Evolutionary conservation across 2,797 vertebrate species (phyloP), one percentile per base, ranked within the genome.

Genomic region (Bovichtus variegatus): DNA sequence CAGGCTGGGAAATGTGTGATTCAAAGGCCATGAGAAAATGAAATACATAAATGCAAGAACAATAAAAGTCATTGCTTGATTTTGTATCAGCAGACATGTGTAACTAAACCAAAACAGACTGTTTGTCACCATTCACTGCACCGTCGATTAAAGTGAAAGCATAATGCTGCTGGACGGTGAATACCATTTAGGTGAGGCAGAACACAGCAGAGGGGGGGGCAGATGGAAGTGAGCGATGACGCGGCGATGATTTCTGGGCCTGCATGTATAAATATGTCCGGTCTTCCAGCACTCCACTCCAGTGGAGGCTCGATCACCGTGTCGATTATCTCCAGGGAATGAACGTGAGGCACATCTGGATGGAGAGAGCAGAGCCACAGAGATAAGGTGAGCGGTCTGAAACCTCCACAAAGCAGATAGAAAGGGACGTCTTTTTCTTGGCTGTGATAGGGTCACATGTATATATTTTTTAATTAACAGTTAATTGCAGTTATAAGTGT

Each of bases 211-310:
- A 40, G 36, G 40, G n/a, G 69, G 50, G 60, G 18, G 78, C 54
- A 38, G 73, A 63, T 54, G 40, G 58, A 63, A 66, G 49, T 55
- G 51, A 62, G 62, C 87, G 85, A 90, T 57, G 85, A 79, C 83
- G 82, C 65, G 54, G 19, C 34, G 54, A 73, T 76, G 71, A 81
- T 73, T 44, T 62, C 71, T 63, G 51, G 31, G 50, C 64, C 73
- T 61, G 61, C 63, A 34, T 21, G 49, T 86, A 91, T 91, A 91
- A 91, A 77, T 73, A 47, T 12, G n/a, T 57, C 9, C 80, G 55
- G 74, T 66, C 76, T 64, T 31, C 21, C 71, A 55, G 53, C 34
- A 16, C 58, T 60, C n/a, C 31, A 27, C 16, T 76, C 25, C 69
- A 85, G 47, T 36, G 27, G 55, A 64, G 50, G 62, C 54, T 47